Conservation (phyloP, 2,888 invertebrate genomes). For the Creontiades dilutus region DNA sequence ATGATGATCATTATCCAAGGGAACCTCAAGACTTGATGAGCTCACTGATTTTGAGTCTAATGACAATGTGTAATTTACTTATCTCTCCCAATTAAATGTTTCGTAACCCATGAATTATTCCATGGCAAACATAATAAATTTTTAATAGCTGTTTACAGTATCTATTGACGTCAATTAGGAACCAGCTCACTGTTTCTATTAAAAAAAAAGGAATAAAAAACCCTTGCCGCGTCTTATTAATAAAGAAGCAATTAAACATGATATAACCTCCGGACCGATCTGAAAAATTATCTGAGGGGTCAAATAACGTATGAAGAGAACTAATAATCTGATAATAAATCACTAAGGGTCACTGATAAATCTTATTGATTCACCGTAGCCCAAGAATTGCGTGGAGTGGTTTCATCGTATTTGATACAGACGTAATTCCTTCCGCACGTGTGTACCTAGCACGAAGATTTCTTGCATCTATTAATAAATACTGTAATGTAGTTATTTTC, state of each 20-base stretch:
- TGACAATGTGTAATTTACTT: too few species aligned
- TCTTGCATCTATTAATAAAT: too few species aligned
- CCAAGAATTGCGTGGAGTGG: constrained; percentile 3
- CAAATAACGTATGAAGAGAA: constrained; percentile 43
- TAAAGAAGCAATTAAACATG: constrained; percentile 63
- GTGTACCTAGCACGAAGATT: neutral
- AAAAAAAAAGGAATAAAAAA: neutral
- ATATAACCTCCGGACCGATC: constrained; percentile 26
- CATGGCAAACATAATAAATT: neutral
- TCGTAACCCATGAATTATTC: constrained; percentile 4
- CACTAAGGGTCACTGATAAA: constrained; percentile 46
- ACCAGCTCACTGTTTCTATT: constrained; percentile 4
- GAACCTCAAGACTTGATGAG: neutral
- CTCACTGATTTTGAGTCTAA: neutral
- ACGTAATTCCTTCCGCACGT: constrained; percentile 16
- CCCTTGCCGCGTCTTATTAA: constrained; percentile 39
- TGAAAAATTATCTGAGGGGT: constrained; percentile 17
- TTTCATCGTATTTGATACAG: neutral
- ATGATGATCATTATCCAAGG: too few species aligned
- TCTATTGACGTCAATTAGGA: constrained; percentile 43
- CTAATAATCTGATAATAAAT: constrained; percentile 31
- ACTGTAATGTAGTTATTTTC: too few species aligned
- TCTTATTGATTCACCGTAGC: constrained; percentile 13
- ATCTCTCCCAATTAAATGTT: neutral
- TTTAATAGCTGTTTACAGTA: constrained; percentile 32